phyloP scores from a whole-genome alignment of 2,888 invertebrate species.

The Idaea biselata region DNA sequence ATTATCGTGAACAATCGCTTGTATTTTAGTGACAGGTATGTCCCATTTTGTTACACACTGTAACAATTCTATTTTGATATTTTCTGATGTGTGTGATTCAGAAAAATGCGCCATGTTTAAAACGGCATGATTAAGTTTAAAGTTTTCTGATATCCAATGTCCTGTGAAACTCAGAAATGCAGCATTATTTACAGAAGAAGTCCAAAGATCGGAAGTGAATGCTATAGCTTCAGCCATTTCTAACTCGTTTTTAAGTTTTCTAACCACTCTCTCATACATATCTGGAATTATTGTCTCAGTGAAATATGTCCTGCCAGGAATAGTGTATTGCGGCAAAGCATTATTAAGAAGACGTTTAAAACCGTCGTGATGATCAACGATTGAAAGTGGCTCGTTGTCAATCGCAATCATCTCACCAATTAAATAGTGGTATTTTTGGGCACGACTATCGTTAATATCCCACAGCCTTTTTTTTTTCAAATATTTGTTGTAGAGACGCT shows the following conservation, averaged over 20 bases:
- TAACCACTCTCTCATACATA: constrained; percentile 5
- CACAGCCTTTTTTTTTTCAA: constrained; percentile 3
- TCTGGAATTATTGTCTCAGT: constrained; percentile 8
- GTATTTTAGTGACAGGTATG: not conserved
- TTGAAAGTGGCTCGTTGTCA: constrained; percentile 10
- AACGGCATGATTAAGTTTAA: constrained; percentile 3
- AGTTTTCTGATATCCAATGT: constrained; percentile 4
- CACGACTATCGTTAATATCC: constrained; percentile 1
- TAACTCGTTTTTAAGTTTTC: not conserved
- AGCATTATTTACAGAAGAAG: not conserved
- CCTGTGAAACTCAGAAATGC: constrained; percentile 7
- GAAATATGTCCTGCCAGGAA: constrained; percentile 5
- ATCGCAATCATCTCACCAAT: constrained; percentile 12
- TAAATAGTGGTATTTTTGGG: constrained; percentile 8
- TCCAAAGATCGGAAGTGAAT: too few species aligned
- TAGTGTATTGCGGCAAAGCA: constrained; percentile 5
- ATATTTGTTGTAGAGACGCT: too few species aligned
- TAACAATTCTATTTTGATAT: not conserved
- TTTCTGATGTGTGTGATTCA: constrained; percentile 6
- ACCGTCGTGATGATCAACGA: constrained; percentile 4
- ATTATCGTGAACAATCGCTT: too few species aligned
- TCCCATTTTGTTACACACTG: not conserved
- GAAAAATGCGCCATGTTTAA: constrained; percentile 5
- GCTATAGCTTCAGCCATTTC: not conserved
- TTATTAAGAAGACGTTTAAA: not conserved